phyloP scores from a whole-genome alignment of 2,888 invertebrate species.

The Hemistola chrysoprasaria region DNA sequence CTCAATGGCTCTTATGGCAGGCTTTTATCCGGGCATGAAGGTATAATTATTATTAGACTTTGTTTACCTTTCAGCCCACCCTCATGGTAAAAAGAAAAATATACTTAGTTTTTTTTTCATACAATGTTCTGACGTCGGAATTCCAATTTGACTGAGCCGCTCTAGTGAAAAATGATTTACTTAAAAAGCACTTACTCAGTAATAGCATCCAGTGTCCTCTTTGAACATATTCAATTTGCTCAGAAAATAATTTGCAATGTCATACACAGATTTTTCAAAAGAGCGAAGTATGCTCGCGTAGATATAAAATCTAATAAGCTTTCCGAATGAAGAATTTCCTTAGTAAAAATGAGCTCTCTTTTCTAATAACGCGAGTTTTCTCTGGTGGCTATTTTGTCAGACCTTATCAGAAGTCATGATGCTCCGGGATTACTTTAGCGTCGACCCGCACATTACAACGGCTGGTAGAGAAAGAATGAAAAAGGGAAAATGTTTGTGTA shows the following conservation, averaged over 20 bases:
- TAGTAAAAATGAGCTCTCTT: constrained; percentile 13
- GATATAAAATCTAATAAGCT: constrained; percentile 19
- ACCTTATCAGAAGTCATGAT: constrained; percentile 32
- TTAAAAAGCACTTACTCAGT: too few relatives aligned
- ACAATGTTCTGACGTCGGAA: too few relatives aligned
- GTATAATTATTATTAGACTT: constrained; percentile 39
- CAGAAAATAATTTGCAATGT: constrained; percentile 10
- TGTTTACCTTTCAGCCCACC: too few relatives aligned
- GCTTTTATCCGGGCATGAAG: constrained; percentile 87
- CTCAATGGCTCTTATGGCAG: constrained; percentile 87
- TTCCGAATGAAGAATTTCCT: constrained; percentile 5
- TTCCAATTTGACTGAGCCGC: too few relatives aligned
- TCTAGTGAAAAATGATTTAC: too few relatives aligned
- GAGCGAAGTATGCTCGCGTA: constrained; percentile 3
- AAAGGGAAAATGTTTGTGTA: constrained; percentile 7
- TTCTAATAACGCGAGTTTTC: constrained; percentile 12
- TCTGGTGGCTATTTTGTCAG: constrained; percentile 13
- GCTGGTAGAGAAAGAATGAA: constrained; percentile 15
- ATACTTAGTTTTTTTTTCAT: too few relatives aligned
- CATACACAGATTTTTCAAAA: constrained; percentile 16
- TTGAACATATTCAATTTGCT: constrained; percentile 5
- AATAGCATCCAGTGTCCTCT: neutral
- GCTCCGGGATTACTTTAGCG: constrained; percentile 23
- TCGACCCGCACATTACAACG: constrained; percentile 19
- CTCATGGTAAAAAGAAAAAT: too few relatives aligned